Conservation (phyloP, 2,888 invertebrate genomes). For the Netelia inedita region DNA sequence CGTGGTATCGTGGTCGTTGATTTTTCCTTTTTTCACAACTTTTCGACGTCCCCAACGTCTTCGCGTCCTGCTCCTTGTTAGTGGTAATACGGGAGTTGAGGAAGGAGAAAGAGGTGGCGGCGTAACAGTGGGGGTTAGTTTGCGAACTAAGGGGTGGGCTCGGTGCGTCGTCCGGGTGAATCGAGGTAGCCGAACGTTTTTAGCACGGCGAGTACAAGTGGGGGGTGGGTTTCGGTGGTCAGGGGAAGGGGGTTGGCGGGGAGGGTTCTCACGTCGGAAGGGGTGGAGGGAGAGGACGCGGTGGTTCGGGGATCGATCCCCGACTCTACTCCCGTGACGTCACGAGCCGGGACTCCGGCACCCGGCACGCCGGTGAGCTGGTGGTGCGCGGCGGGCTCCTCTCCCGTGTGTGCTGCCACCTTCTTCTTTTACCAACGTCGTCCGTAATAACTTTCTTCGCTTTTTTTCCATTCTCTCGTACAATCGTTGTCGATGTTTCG, state of each 20-base stretch:
- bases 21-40: neutral
- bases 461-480: neutral
- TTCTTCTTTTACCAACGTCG: conserved; percentile 17
- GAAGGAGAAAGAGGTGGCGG: neutral
- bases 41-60: neutral
- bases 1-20: neutral
- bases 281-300: conserved; percentile 65
- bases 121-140: neutral
- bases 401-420: conserved; percentile 48
- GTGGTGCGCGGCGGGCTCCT: conserved; percentile 65
- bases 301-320: conserved; percentile 83
- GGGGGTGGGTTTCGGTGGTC: conserved; percentile 69
- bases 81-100: neutral
- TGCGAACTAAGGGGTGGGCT: neutral
- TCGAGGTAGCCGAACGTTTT: conserved; percentile 80
- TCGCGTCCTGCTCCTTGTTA: conserved; percentile 9
- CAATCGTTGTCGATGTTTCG: conserved; percentile 19
- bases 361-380: conserved; percentile 74
- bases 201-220: conserved; percentile 77
- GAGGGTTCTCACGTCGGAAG: conserved; percentile 44
- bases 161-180: conserved; percentile 64
- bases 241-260: conserved; percentile 60
- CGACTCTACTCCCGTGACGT: conserved; percentile 83
- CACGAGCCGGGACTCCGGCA: conserved; percentile 80
- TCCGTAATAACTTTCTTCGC: conserved; percentile 1